phyloP scores from a whole-genome alignment of 2,888 invertebrate species.

The Bugula neritina region DNA sequence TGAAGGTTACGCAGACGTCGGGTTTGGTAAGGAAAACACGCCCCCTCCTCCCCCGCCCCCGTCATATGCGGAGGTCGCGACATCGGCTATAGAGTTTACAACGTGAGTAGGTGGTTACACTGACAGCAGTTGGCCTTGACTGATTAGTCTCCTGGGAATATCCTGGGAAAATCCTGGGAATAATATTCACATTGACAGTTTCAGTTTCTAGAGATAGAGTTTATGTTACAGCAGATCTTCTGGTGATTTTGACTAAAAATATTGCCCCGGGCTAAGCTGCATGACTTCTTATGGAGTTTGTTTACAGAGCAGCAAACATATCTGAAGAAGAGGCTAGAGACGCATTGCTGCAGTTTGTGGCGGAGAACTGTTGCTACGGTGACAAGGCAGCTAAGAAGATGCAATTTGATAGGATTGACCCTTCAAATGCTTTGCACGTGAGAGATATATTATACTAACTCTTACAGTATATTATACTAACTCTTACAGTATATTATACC shows the following conservation, averaged over 20 bases:
- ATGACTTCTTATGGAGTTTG: too few species aligned
- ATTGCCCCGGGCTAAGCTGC: too few species aligned
- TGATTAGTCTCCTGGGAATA: too few species aligned
- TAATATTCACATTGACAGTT: too few species aligned
- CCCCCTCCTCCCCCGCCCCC: not conserved
- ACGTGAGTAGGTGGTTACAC: not conserved
- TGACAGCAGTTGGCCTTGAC: too few species aligned
- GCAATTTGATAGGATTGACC: conserved; percentile 54
- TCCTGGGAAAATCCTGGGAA: too few species aligned
- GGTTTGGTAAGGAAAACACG: not conserved
- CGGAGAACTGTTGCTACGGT: conserved; percentile 57
- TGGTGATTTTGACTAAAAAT: too few species aligned
- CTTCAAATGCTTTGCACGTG: conserved; percentile 57
- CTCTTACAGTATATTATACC: not conserved
- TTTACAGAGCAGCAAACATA: conserved; percentile 33
- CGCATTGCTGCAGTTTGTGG: conserved; percentile 54
- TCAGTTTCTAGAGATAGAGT: too few species aligned
- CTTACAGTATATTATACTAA: not conserved
- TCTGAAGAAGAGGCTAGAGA: conserved; percentile 54
- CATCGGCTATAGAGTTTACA: not conserved
- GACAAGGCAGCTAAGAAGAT: conserved; percentile 55
- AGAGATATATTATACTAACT: conserved; percentile 33
- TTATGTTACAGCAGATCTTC: too few species aligned
- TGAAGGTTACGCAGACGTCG: not conserved
- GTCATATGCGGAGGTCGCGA: not conserved